These are phyloP conservation scores for Aulostomus chinensis DNA, from an alignment of 2,797 vertebrate genomes.

Conservation along the genomic window DNA sequence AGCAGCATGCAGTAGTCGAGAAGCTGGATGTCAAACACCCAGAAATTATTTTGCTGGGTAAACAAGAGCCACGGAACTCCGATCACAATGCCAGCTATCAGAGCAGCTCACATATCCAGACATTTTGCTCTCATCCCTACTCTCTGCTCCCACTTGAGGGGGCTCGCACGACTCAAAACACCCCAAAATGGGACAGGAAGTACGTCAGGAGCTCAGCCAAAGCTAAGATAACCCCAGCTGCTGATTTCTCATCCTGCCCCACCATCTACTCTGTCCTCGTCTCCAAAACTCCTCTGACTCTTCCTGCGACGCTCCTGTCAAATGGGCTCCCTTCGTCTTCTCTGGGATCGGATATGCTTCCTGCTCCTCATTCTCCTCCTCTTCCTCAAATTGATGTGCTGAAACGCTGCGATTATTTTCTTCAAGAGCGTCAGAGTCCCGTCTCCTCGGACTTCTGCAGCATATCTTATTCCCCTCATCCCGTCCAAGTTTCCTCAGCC, in stretches of 20 bases:
- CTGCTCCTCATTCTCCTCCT: no score
- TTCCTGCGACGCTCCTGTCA: neutral
- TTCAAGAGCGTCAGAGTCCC: neutral
- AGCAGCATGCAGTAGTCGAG: neutral
- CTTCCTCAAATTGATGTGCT: neutral
- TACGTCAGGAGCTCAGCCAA: neutral
- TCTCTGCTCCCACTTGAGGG: neutral
- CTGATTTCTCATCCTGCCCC: constrained; percentile 6
- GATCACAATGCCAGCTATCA: constrained; percentile 4
- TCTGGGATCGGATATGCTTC: no score
- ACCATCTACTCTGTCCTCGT: constrained; percentile 27
- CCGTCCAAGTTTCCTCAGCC: neutral
- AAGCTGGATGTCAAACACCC: constrained; percentile 11
- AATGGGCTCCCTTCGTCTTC: no score
- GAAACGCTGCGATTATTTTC: neutral
- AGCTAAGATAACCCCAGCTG: neutral
- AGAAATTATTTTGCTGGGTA: constrained; percentile 17
- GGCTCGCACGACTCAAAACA: neutral
- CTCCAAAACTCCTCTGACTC: neutral
- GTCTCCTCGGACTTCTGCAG: neutral
- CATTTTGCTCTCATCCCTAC: neutral
- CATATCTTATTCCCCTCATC: neutral
- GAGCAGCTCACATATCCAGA: neutral
- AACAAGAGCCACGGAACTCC: neutral
- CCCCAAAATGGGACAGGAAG: neutral